Percentiles rank a stretch among this genome's conserved stretches.
These are phyloP conservation scores for Sceliomorpha sp. DNA, from an alignment of 2,888 invertebrate genomes.

Conservation along the genomic window DNA sequence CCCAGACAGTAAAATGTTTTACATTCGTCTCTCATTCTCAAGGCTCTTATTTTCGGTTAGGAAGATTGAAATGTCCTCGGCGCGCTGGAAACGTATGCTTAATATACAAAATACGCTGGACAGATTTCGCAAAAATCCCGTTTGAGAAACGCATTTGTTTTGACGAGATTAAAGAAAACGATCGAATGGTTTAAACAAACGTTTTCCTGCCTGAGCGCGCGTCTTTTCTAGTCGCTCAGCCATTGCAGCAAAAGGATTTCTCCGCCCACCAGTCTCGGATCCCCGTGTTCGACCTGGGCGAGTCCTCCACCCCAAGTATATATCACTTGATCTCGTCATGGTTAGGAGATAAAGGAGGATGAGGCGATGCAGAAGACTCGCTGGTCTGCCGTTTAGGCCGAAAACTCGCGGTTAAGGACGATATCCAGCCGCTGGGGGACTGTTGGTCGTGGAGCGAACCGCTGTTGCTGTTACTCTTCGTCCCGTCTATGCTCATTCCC, in stretches of 20 bases:
- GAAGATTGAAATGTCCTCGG: too few species aligned
- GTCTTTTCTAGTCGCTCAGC: conserved; percentile 61
- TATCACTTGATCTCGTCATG: conserved; percentile 77
- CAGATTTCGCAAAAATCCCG: too few species aligned
- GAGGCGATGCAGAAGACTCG: conserved; percentile 61
- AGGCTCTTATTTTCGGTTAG: too few species aligned
- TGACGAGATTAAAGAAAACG: too few species aligned
- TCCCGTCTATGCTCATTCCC: conserved; percentile 76
- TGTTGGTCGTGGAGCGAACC: conserved; percentile 73
- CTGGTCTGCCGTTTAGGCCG: conserved; percentile 70
- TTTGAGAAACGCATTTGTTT: too few species aligned
- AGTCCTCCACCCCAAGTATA: conserved; percentile 63
- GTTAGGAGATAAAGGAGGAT: conserved; percentile 68
- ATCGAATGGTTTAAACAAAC: too few species aligned
- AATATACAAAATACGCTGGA: too few species aligned
- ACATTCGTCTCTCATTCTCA: too few species aligned
- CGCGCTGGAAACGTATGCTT: too few species aligned
- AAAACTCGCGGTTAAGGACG: conserved; percentile 76
- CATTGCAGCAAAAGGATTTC: conserved; percentile 71
- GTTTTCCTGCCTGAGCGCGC: too few species aligned
- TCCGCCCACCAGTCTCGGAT: conserved; percentile 71
- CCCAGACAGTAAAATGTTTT: too few species aligned
- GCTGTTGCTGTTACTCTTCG: conserved; percentile 73
- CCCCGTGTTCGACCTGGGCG: conserved; percentile 61
- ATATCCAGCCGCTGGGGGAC: conserved; percentile 76